These are phyloP conservation scores for Scleropages formosus DNA, from an alignment of 2,797 vertebrate genomes.

Conservation along the genomic window DNA sequence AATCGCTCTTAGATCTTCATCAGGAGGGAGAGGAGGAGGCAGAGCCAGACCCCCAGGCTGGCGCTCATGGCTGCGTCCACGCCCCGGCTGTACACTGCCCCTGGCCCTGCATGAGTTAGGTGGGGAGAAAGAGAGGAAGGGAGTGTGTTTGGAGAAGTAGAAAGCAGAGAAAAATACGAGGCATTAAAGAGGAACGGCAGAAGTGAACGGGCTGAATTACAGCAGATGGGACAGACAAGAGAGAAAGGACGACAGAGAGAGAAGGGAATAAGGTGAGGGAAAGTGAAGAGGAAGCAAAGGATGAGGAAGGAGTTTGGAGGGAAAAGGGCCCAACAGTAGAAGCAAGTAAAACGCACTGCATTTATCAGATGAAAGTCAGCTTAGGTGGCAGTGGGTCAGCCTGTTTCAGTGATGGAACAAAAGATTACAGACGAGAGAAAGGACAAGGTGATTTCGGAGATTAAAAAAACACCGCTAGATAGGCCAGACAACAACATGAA, in stretches of 20 bases:
- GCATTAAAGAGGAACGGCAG: background rate
- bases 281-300: slow-evolving; percentile 47
- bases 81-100: slow-evolving; percentile 64
- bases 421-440: slow-evolving; percentile 9
- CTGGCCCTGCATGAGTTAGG: slow-evolving; percentile 61
- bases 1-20: slow-evolving; percentile 66
- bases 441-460: background rate
- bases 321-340: slow-evolving; percentile 53
- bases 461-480: background rate
- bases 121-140: slow-evolving; percentile 26
- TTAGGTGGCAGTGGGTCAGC: background rate
- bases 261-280: slow-evolving; percentile 49
- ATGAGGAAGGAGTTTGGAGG: slow-evolving; percentile 41
- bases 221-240: slow-evolving; percentile 24
- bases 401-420: background rate
- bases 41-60: slow-evolving; percentile 57
- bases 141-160: slow-evolving; percentile 18
- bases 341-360: slow-evolving; percentile 42
- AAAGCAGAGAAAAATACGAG: slow-evolving; percentile 1
- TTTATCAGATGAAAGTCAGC: slow-evolving; percentile 15
- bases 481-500: background rate
- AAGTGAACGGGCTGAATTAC: too few relatives aligned
- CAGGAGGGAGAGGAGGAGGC: slow-evolving; percentile 63
- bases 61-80: slow-evolving; percentile 53
- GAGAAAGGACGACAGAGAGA: slow-evolving; percentile 25